Base-by-base conservation (phyloP, 2,888 invertebrate genomes). In the Lasioglossum zephyrum region DNA sequence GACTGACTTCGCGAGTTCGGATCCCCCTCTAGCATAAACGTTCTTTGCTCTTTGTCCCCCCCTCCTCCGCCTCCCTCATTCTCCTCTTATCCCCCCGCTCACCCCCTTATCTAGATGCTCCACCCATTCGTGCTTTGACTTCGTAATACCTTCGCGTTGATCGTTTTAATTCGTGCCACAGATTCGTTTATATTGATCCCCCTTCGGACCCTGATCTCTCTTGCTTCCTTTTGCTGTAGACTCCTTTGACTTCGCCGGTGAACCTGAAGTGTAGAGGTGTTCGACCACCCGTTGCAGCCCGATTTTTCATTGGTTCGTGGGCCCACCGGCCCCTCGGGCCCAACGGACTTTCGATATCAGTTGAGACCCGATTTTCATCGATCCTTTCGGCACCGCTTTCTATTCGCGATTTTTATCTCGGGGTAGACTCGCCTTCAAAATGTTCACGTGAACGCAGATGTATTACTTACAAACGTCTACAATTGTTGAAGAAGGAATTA, bases 41-140 rank as follows among this genome's bases (percentile, higher is more conserved):
- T 72, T 70, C 70, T 70, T 44, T 36, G 47, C 26, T 73, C 83
- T 76, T 83, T 73, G 84, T 82, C 41, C 60, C 77, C 16, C 16
- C 2, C 18, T 18, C 1, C 22, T 0, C 26, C 39, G 13, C 2
- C 22, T 0, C 16, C 39, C 22, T 26, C 44, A 44, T 13, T 44
- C 57, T 16, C 3, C 26, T 16, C 26, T 11, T 26, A 4, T 2
- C 31, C 31, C 26, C 5, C 60, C 60, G 60, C 26, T 26, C 31
- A n/a, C n/a, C 26, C 5, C 18, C 53, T 69, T 70, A 75, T 82
- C 74, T 53, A 63, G 77, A 82, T 77, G 41, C 77, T 60, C 60
- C 69, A 11, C 60, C 18, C 44, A 31, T 82, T 73, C 39, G 22
- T 53, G n/a, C 75, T 22, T 66, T 39, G 2, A 77, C 39, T 39